Base-by-base conservation (phyloP, 1,140 invertebrate species). In the Centruroides sculpturatus region DNA sequence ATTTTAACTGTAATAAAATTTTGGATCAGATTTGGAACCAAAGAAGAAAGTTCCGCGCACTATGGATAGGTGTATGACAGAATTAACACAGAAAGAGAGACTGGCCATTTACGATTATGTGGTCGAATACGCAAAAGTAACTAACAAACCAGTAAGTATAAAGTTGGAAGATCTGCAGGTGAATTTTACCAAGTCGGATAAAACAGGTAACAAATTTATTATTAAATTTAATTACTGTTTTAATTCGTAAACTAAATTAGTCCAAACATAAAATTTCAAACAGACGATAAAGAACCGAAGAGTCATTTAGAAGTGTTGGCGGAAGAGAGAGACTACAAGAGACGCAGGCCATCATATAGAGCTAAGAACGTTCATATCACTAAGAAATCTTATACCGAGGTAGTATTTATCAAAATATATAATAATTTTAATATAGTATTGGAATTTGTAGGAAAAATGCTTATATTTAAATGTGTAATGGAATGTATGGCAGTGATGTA, bases 301-400 rank as follows among this genome's bases (percentile, higher is more conserved):
- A 67, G 60, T 53, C 66, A 67, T 8, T 48, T 70, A 10, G 71
- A 72, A 50, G 65, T 69, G 34, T 56, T 73, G 36, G 68, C 69
- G 34, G 67, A 69, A 59, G 61, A 68, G 50, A 55, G 72, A 59
- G 72, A 74, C 57, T 68, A 70, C 56, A 73, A 72, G 47, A 61
- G 72, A n/a, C 61, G 71, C 35, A 56, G 71, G 12, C 71, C 72
- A 59, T 67, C 70, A 1, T 74, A 74, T 57, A 60, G 72, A 53
- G 72, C 72, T 4, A 74, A 74, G 57, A 74, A 74, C 66, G 72
- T 74, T 8, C 72, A 74, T 55, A 72, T 71, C 47, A 74, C 72
- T 0, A 71, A 68, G 56, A 74, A 74, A 56, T 70, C 70, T n/a
- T 72, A 74, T 55, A 74, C 70, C 34, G 72, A 74, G 65, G 72